Conservation (phyloP, 2,888 invertebrate species). For the Aspidapion aeneum region DNA sequence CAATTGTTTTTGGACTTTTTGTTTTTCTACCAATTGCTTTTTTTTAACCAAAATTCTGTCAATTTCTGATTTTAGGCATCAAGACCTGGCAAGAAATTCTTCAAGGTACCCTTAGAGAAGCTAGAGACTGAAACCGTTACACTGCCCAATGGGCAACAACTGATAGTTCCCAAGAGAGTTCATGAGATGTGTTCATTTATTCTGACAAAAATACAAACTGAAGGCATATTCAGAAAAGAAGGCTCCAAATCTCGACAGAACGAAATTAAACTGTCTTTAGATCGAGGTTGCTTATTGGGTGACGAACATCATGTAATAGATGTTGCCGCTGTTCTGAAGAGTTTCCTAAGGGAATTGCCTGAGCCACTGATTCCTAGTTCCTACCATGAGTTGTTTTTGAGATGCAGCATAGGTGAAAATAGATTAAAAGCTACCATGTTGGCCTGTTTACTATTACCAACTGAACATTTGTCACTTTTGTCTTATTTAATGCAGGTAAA, state of each 20-base stretch:
- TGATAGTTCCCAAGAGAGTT: constrained; percentile 70
- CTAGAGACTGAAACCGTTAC: constrained; percentile 56
- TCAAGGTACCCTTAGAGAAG: constrained; percentile 52
- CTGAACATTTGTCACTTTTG: constrained; percentile 72
- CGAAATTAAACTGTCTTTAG: constrained; percentile 72
- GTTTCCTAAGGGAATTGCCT: constrained; percentile 80
- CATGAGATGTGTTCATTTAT: constrained; percentile 69
- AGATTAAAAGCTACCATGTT: constrained; percentile 62
- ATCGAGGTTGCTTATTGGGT: constrained; percentile 66
- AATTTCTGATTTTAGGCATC: constrained; percentile 35
- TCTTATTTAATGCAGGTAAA: constrained; percentile 77
- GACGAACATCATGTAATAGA: constrained; percentile 77
- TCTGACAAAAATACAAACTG: constrained; percentile 64
- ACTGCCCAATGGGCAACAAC: constrained; percentile 64
- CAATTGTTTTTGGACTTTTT: no score
- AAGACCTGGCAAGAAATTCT: constrained; percentile 47
- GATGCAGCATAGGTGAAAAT: constrained; percentile 59
- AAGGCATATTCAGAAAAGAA: constrained; percentile 86
- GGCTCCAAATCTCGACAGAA: constrained; percentile 80
- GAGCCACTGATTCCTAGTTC: constrained; percentile 74
- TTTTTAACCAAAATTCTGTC: no score
- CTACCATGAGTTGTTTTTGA: constrained; percentile 74
- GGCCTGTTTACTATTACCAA: constrained; percentile 68
- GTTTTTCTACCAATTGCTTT: no score
- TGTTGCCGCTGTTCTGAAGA: constrained; percentile 80